A percentile compares a stretch with the other conserved stretches of the same genome.
Evolutionary conservation across 2,888 invertebrate genomes (phyloP).

Genomic region (Cyclophora punctaria): DNA sequence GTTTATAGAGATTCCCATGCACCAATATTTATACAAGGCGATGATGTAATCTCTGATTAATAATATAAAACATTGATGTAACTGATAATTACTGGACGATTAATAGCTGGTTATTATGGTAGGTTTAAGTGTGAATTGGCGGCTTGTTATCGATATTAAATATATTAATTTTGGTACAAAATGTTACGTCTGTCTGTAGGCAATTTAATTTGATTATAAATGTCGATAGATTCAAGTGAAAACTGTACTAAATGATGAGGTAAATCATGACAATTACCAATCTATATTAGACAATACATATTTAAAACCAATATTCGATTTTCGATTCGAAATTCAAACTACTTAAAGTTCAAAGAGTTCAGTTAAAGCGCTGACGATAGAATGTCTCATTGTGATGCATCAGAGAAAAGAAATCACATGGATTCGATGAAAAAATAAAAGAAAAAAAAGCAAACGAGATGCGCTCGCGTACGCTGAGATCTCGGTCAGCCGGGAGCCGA

Average conservation of each 20-base stretch:
- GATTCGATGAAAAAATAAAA: constrained; percentile 49
- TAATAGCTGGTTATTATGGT: too few species aligned
- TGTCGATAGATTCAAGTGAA: too few species aligned
- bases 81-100: too few species aligned
- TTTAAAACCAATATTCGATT: too few species aligned
- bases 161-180: too few species aligned
- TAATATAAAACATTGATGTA: constrained; percentile 7
- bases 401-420: constrained; percentile 67
- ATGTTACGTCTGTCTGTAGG: too few species aligned
- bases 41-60: constrained; percentile 47
- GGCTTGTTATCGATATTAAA: not conserved
- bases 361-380: constrained; percentile 49
- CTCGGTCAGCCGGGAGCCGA: constrained; percentile 72
- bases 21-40: constrained; percentile 27
- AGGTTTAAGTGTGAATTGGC: not conserved
- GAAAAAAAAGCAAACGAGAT: constrained; percentile 54
- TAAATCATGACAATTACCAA: too few species aligned
- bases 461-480: constrained; percentile 68
- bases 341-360: too few species aligned
- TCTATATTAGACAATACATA: too few species aligned
- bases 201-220: too few species aligned
- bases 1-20: constrained; percentile 40
- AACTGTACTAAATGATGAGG: too few species aligned
- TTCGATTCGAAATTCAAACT: too few species aligned
- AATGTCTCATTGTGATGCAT: constrained; percentile 70